Evolutionary conservation across 2,797 vertebrate genomes (phyloP).

Genomic region (Tinamus major): DNA sequence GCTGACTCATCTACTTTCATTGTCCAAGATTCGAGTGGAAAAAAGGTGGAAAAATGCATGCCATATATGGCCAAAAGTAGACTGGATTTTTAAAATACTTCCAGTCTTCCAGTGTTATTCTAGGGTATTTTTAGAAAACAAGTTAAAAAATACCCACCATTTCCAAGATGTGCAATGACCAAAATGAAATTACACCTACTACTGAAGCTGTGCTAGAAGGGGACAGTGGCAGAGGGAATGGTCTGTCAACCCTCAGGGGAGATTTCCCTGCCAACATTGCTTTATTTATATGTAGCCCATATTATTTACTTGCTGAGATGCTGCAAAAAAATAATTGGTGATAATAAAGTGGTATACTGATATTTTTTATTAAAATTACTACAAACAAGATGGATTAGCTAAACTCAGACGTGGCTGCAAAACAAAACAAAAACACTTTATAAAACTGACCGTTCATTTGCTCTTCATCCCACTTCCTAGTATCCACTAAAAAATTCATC

Average conservation of each 20-base stretch:
- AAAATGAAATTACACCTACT: not conserved
- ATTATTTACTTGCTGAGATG: not conserved
- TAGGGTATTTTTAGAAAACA: not conserved
- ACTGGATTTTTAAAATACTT: not conserved
- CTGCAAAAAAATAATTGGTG: not conserved
- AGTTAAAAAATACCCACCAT: not conserved
- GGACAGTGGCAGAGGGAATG: not conserved
- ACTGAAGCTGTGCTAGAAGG: not conserved
- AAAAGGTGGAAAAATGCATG: not conserved
- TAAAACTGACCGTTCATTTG: not conserved
- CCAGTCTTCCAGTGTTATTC: not conserved
- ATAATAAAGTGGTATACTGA: not conserved
- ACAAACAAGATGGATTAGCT: not conserved
- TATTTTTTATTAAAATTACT: not conserved
- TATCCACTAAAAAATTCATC: conserved; percentile 29
- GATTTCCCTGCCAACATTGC: not conserved
- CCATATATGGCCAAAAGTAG: not conserved
- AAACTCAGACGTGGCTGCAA: not conserved
- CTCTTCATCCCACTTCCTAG: not conserved
- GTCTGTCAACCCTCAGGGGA: not conserved
- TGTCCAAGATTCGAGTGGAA: not conserved
- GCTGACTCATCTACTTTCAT: not conserved
- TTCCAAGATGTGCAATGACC: not conserved
- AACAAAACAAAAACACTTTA: not conserved
- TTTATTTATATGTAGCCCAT: not conserved